Evolutionary conservation across 2,113 vertebrate genomes (phyloP).

Genomic region (Globicephala melas): DNA sequence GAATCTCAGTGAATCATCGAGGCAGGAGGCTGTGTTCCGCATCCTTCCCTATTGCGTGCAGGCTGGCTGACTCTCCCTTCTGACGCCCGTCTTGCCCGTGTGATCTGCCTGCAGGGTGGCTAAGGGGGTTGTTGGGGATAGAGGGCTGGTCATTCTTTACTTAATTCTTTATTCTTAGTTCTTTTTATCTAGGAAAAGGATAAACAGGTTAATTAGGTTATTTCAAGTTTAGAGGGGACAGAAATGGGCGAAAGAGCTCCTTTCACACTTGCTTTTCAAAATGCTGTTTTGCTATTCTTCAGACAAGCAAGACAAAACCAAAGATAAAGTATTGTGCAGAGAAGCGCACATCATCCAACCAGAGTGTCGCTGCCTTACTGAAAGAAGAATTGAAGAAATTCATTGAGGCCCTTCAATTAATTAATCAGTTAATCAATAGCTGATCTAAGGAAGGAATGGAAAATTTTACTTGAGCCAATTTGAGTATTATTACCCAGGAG

Average conservation of each 20-base stretch:
- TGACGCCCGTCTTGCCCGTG: neutral
- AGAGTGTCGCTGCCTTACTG: slow-evolving; percentile 79
- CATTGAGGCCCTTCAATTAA: neutral
- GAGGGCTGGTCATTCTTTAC: neutral
- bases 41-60: neutral
- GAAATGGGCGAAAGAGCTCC: neutral
- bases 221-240: neutral
- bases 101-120: neutral
- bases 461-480: neutral
- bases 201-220: neutral
- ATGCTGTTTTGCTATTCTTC: slow-evolving; percentile 89
- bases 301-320: slow-evolving; percentile 93
- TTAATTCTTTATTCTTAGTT: neutral
- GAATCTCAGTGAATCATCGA: fast-evolving
- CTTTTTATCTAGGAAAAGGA: neutral
- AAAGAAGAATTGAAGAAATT: neutral
- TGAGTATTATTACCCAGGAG: neutral
- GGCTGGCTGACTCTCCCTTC: neutral
- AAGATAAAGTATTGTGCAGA: slow-evolving; percentile 94
- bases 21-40: neutral
- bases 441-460: neutral
- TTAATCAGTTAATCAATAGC: neutral
- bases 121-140: fast-evolving
- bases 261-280: neutral
- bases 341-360: slow-evolving; percentile 85